Conservation (phyloP, 1,140 invertebrate genomes). For the Teleopsis dalmanni region DNA sequence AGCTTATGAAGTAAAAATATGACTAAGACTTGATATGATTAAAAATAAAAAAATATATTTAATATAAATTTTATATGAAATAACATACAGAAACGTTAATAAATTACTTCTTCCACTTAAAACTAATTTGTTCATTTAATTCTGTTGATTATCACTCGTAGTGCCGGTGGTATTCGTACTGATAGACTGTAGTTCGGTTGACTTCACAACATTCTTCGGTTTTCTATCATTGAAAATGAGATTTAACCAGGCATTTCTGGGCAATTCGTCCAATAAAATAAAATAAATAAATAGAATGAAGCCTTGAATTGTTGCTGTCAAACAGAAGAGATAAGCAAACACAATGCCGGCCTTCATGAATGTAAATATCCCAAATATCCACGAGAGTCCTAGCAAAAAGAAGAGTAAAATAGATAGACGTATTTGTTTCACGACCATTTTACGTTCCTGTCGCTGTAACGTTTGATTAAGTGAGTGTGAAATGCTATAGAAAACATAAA, state of each 20-base stretch:
- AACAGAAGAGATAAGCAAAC: conserved; percentile 55
- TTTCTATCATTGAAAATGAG: conserved; percentile 9
- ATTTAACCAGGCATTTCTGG: conserved; percentile 48
- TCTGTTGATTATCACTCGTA: not conserved
- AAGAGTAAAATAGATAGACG: conserved; percentile 54
- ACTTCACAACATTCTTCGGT: not conserved
- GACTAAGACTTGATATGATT: no score
- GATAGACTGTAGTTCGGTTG: conserved; percentile 14
- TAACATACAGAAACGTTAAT: no score
- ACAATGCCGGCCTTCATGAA: conserved; percentile 46
- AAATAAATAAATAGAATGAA: conserved; percentile 59
- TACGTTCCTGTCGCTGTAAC: conserved; percentile 43
- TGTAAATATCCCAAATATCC: conserved; percentile 55
- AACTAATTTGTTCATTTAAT: not conserved
- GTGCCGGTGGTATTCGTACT: no score
- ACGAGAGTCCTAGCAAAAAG: conserved; percentile 55
- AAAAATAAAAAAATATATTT: no score
- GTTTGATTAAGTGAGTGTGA: conserved; percentile 46
- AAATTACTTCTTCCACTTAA: no score
- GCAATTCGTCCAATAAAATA: conserved; percentile 52
- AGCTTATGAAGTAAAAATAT: no score
- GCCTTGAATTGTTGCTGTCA: conserved; percentile 55
- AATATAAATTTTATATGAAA: no score
- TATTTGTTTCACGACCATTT: conserved; percentile 50
- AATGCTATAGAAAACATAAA: conserved; percentile 51